Evolutionary conservation across 2,113 vertebrate genomes (phyloP), one percentile per base, ranked within the genome.

Genomic region (Nothoprocta perdicaria): DNA sequence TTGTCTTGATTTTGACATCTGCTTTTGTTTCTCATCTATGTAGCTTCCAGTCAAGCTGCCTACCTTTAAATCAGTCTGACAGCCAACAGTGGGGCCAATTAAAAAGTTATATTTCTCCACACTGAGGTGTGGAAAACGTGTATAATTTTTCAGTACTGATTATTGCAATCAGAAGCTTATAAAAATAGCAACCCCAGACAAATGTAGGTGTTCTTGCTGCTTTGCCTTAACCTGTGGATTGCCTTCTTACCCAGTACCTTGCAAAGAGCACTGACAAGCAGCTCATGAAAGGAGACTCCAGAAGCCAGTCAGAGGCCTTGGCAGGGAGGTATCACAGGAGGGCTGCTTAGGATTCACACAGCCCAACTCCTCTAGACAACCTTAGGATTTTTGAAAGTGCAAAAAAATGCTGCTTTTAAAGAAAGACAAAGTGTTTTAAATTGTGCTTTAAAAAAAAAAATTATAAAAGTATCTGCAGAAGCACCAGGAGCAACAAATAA

Each of bases 1-100:
- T 92, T 88, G 45, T 93, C 84, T 95, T 89, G 61, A 75, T 65
- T 92, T 81, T 81, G 79, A 89, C 84, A 75, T 35, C 33, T 89
- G 60, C 72, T 91, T 93, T 80, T 92, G 60, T 89, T 80, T 93
- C 38, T 91, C 11, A 6, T 18, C 31, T 61, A 69, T 33, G 41
- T 55, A 83, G 41, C 60, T 89, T 61, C 89, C 72, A 91, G 89
- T 74, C 72, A 85, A 67, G 31, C 80, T 91, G 63, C 18, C 15
- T 29, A 40, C 45, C 67, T 90, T 86, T 87, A 95, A 94, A 83
- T 92, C 68, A 87, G 35, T 82, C 79, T 92, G 80, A 65, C 48
- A 72, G 11, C 17, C n/a, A 75, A 22, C 61, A 93, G 33, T 43
- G 68, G 73, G 65, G 63, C 61, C 35, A 89, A 69, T 92, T 89